Percentiles rank a stretch among this genome's conserved stretches.
Evolutionary conservation across 2,797 vertebrate genomes (phyloP).

Genomic region (Ctenopoma kingsleyae): DNA sequence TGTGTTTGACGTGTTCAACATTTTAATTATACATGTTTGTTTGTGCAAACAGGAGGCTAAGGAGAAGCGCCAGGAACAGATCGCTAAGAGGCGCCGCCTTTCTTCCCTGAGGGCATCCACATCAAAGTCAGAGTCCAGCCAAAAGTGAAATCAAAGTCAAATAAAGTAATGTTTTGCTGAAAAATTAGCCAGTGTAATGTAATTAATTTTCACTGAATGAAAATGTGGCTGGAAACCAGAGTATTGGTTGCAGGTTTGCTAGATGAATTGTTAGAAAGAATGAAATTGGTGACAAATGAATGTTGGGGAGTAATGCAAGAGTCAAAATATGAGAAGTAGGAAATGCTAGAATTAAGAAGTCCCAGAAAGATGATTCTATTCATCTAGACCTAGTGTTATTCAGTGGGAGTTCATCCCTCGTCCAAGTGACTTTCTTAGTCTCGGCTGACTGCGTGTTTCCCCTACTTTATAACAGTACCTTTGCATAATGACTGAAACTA

Average conservation of each 20-base stretch:
- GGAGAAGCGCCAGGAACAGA: conserved; percentile 98
- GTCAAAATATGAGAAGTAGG: too few species aligned
- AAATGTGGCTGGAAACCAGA: neutral
- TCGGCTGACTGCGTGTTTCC: too few species aligned
- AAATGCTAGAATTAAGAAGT: too few species aligned
- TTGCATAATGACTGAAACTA: too few species aligned
- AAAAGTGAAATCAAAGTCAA: conserved; percentile 89
- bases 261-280: neutral
- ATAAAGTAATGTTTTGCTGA: conserved; percentile 78
- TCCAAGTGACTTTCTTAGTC: too few species aligned
- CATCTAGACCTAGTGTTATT: too few species aligned
- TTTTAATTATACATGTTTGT: conserved; percentile 12
- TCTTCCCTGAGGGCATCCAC: conserved; percentile 97
- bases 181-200: neutral
- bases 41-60: conserved; percentile 91
- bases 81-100: conserved; percentile 96
- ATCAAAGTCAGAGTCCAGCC: conserved; percentile 98
- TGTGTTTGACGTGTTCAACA: neutral
- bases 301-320: too few species aligned
- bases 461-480: too few species aligned
- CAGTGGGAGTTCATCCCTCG: too few species aligned
- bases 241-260: neutral
- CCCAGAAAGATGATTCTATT: too few species aligned
- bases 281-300: neutral
- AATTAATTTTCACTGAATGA: neutral